These are phyloP conservation scores for Malacoctenus gilli DNA, from an alignment of 2,797 vertebrate genomes.

Conservation along the genomic window DNA sequence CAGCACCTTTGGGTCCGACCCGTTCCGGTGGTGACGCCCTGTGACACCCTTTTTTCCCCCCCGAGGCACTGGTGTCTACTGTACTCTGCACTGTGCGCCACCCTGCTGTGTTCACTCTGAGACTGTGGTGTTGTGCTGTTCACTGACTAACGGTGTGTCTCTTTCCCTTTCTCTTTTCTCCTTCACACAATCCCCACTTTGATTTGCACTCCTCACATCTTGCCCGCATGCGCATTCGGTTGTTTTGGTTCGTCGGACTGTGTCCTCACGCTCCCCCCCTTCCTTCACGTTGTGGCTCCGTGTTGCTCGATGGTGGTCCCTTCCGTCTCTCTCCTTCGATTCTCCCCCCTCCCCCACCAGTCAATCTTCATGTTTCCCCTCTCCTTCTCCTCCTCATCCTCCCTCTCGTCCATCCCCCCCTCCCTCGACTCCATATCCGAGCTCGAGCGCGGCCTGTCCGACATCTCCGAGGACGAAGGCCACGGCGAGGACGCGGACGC, in stretches of 20 bases:
- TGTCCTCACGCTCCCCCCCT: conserved; percentile 11
- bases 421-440: conserved; percentile 87
- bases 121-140: conserved; percentile 58
- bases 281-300: conserved; percentile 22
- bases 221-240: conserved; percentile 8
- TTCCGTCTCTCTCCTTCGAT: not conserved
- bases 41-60: conserved; percentile 45
- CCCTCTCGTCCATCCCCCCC: conserved; percentile 79
- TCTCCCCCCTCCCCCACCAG: conserved; percentile 63
- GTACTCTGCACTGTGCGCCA: conserved; percentile 54
- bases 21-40: conserved; percentile 29
- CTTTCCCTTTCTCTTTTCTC: conserved; percentile 66
- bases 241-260: conserved; percentile 28
- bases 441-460: conserved; percentile 86
- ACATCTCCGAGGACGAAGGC: conserved; percentile 90
- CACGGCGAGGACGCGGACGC: conserved; percentile 23
- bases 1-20: conserved; percentile 46
- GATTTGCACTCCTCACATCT: conserved; percentile 17
- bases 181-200: conserved; percentile 45
- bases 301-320: not conserved
- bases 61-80: conserved; percentile 15
- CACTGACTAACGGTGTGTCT: conserved; percentile 77
- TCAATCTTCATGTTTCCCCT: conserved; percentile 83
- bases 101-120: conserved; percentile 67
- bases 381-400: conserved; percentile 82